Evolutionary conservation across 2,113 vertebrate species (phyloP).

Genomic region (Epinephelus fuscoguttatus): DNA sequence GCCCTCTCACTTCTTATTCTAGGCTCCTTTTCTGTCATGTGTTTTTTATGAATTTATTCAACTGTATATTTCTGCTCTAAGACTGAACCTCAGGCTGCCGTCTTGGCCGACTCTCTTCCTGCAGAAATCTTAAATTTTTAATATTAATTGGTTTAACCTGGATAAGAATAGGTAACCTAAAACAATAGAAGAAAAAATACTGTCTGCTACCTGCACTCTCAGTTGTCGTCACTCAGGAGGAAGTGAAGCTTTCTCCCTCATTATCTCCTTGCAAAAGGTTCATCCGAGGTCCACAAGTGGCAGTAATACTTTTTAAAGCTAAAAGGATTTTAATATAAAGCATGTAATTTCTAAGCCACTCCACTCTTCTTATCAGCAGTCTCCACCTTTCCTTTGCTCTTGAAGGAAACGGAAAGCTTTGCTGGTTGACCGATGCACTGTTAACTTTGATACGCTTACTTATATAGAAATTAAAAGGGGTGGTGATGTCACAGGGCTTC

Average conservation of each 20-base stretch:
- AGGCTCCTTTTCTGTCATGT: slow-evolving; percentile 7
- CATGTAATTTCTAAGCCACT: slow-evolving; percentile 66
- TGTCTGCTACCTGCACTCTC: slow-evolving; percentile 6
- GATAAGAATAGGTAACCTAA: slow-evolving; percentile 11
- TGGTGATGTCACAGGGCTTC: slow-evolving; percentile 38
- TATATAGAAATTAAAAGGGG: slow-evolving; percentile 39
- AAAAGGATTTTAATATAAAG: slow-evolving; percentile 60
- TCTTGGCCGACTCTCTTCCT: background rate
- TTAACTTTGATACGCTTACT: slow-evolving; percentile 59
- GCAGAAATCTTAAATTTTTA: slow-evolving; percentile 29
- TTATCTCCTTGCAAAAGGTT: slow-evolving; percentile 49
- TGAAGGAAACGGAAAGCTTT: slow-evolving; percentile 37
- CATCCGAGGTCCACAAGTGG: slow-evolving; percentile 52
- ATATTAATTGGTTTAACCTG: slow-evolving; percentile 52
- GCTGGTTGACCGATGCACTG: slow-evolving; percentile 33
- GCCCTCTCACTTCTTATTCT: slow-evolving; percentile 2
- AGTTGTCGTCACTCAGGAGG: slow-evolving; percentile 39
- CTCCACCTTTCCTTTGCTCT: slow-evolving; percentile 60
- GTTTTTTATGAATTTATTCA: slow-evolving; percentile 36
- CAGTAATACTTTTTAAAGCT: slow-evolving; percentile 36
- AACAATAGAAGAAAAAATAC: slow-evolving; percentile 16
- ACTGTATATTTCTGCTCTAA: slow-evolving; percentile 22
- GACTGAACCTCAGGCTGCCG: slow-evolving; percentile 11
- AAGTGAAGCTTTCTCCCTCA: background rate
- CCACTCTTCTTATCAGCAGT: slow-evolving; percentile 61